Evolutionary conservation across 2,888 invertebrate genomes (phyloP).

Genomic region (Meiosimyza decipiens): DNA sequence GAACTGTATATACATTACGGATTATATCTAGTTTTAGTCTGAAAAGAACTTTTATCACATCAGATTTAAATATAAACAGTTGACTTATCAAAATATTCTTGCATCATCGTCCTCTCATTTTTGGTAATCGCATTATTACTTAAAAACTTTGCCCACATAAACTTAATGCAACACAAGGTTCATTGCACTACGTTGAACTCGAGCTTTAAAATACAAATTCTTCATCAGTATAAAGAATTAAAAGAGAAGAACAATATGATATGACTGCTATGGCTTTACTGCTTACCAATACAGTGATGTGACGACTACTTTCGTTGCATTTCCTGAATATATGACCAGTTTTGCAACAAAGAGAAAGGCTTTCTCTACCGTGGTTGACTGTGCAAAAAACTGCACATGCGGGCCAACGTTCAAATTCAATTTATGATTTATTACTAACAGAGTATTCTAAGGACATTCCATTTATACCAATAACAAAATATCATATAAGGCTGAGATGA

Average conservation of each 20-base stretch:
- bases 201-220: constrained; percentile 40
- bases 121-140: too few relatives aligned
- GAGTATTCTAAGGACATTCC: too few relatives aligned
- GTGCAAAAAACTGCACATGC: constrained; percentile 25
- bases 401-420: neutral
- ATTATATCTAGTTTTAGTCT: too few relatives aligned
- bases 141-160: too few relatives aligned
- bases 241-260: constrained; percentile 19
- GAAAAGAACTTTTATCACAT: too few relatives aligned
- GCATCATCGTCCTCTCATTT: too few relatives aligned
- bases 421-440: too few relatives aligned
- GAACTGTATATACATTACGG: too few relatives aligned
- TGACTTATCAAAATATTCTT: too few relatives aligned
- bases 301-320: constrained; percentile 48
- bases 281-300: constrained; percentile 21
- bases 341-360: constrained; percentile 61
- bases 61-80: too few relatives aligned
- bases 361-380: constrained; percentile 52
- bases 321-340: constrained; percentile 54
- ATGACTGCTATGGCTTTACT: neutral
- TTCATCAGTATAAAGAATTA: neutral
- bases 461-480: too few relatives aligned
- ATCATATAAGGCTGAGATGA: too few relatives aligned
- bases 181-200: constrained; percentile 62
- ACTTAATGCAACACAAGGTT: constrained; percentile 48